phyloP scores from a whole-genome alignment of 2,113 vertebrate species.

The Upupa epops region DNA sequence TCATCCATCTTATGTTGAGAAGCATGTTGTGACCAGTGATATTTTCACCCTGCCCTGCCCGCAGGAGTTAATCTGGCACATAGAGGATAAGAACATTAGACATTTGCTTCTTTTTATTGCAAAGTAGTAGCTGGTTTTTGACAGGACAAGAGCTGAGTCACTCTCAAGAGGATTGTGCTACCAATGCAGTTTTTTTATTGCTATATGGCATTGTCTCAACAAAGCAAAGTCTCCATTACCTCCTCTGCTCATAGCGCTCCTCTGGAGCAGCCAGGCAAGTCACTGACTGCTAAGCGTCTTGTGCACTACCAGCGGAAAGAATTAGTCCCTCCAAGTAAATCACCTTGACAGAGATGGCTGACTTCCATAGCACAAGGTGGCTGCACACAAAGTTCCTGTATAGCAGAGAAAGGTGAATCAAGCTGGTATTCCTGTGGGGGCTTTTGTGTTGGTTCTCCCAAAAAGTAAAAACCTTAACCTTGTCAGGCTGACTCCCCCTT shows the following conservation, averaged over 20 bases:
- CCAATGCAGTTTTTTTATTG: not conserved
- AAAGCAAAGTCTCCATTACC: not conserved
- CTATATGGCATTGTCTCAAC: not conserved
- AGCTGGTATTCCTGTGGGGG: not conserved
- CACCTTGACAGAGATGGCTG: not conserved
- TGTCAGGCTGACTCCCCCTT: not conserved
- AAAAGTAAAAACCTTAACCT: not conserved
- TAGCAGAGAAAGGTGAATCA: not conserved
- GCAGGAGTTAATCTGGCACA: not conserved
- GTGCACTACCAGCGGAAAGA: not conserved
- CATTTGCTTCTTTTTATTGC: slow-evolving; percentile 6
- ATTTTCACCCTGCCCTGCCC: not conserved
- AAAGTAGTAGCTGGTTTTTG: not conserved
- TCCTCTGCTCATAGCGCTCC: not conserved
- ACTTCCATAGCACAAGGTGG: not conserved
- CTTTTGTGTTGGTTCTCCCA: not conserved
- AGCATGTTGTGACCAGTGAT: not conserved
- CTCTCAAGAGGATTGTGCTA: not conserved
- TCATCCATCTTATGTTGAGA: not conserved
- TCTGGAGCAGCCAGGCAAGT: not conserved
- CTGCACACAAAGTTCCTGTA: not conserved
- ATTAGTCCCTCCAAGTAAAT: not conserved
- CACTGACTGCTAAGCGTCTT: not conserved
- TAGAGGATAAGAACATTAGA: not conserved
- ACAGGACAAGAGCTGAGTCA: not conserved